Evolutionary conservation across 2,888 invertebrate genomes (phyloP).

Genomic region (Endomychus coccineus): DNA sequence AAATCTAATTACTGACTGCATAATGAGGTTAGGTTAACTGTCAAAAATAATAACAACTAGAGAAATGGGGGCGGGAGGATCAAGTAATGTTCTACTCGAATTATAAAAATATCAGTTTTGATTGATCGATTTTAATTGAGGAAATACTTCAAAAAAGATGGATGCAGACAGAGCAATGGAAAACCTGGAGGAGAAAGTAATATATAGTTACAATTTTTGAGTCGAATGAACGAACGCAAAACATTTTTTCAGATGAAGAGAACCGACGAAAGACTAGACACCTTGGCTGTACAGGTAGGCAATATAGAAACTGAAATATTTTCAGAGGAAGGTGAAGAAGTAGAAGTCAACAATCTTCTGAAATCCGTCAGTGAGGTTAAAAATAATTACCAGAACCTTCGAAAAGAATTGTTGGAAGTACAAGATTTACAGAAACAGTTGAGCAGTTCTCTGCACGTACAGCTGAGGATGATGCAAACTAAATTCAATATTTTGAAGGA

Average conservation of each 20-base stretch:
- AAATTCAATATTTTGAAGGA: constrained; percentile 67
- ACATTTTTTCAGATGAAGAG: constrained; percentile 56
- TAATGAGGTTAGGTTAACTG: no score
- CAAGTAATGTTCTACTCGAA: no score
- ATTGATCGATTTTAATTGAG: no score
- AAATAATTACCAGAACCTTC: constrained; percentile 70
- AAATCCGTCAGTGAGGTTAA: constrained; percentile 72
- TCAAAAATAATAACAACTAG: no score
- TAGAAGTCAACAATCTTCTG: constrained; percentile 65
- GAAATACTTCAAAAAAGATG: no score
- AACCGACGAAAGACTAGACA: constrained; percentile 64
- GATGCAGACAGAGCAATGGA: constrained; percentile 11
- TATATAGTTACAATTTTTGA: not conserved
- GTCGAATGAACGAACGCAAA: constrained; percentile 1
- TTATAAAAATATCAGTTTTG: no score
- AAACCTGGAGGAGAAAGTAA: constrained; percentile 8
- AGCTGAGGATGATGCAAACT: constrained; percentile 64
- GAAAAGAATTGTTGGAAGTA: constrained; percentile 71
- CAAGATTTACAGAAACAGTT: constrained; percentile 74
- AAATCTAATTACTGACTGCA: no score
- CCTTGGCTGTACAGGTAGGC: constrained; percentile 67
- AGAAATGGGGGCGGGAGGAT: no score
- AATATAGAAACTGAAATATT: constrained; percentile 60
- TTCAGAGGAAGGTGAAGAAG: constrained; percentile 43
- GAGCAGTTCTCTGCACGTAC: constrained; percentile 64